phyloP scores from a whole-genome alignment of 1,140 invertebrate genomes.

The Nebria ingens region DNA sequence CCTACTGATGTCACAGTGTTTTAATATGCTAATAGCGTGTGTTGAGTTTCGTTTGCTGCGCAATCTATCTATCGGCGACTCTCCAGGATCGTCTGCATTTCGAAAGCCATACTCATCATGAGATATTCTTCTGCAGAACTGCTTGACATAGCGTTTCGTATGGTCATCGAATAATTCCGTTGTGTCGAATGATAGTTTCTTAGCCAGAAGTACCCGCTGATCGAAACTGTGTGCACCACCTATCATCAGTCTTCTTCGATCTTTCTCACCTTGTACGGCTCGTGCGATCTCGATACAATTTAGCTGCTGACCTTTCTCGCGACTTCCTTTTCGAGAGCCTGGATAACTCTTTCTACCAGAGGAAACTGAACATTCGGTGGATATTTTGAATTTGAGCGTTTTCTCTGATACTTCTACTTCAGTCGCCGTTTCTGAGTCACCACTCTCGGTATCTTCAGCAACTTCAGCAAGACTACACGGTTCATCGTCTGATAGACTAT shows the following conservation, averaged over 20 bases:
- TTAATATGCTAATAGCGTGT: not conserved
- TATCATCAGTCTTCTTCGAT: slow-evolving; percentile 14
- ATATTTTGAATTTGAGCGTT: slow-evolving; percentile 62
- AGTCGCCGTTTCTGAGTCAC: slow-evolving; percentile 57
- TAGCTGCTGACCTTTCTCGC: slow-evolving; percentile 37
- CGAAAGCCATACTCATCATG: slow-evolving; percentile 1
- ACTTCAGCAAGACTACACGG: slow-evolving; percentile 42
- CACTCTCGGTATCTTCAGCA: slow-evolving; percentile 48
- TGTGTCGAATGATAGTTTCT: slow-evolving; percentile 30
- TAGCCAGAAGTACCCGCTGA: slow-evolving; percentile 27
- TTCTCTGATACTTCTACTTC: slow-evolving; percentile 69
- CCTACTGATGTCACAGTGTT: not conserved
- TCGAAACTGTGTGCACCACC: slow-evolving; percentile 31
- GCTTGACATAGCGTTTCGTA: slow-evolving; percentile 13
- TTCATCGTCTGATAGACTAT: slow-evolving; percentile 34
- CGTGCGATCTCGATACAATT: slow-evolving; percentile 26
- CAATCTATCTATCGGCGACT: not conserved
- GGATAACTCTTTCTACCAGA: slow-evolving; percentile 47
- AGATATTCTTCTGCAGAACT: not conserved
- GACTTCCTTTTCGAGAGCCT: slow-evolving; percentile 47
- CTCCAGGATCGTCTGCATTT: not conserved
- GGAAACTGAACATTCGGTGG: slow-evolving; percentile 47
- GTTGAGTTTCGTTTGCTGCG: not conserved
- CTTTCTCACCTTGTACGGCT: slow-evolving; percentile 28
- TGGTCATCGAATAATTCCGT: slow-evolving; percentile 32